Evolutionary conservation across 2,113 vertebrate genomes (phyloP).

Genomic region (cattle (Bos taurus)): DNA sequence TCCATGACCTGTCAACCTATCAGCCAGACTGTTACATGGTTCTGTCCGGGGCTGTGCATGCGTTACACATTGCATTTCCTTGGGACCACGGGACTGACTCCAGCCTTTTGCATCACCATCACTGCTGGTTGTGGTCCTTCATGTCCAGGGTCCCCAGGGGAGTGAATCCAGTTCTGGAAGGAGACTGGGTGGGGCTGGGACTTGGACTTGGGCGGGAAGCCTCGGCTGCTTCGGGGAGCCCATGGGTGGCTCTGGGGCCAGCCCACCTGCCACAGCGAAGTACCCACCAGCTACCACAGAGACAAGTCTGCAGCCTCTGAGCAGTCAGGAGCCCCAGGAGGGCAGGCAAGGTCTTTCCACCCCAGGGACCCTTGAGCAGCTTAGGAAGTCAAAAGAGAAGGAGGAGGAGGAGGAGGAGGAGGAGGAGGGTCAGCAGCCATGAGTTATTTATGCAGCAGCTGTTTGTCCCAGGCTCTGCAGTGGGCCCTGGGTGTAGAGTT

Average conservation of each 20-base stretch:
- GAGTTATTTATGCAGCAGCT: accelerated
- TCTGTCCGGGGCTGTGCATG: accelerated
- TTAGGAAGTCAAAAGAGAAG: background rate
- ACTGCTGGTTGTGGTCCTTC: background rate
- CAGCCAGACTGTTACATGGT: accelerated
- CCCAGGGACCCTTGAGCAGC: background rate
- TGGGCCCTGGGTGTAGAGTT: background rate
- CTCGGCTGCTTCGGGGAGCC: background rate
- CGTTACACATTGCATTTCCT: background rate
- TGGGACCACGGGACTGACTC: background rate
- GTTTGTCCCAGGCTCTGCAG: background rate
- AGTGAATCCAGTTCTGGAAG: background rate
- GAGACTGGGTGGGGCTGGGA: background rate
- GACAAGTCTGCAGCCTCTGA: background rate
- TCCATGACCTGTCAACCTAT: background rate
- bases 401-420: background rate
- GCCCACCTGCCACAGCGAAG: background rate
- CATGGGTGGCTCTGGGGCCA: background rate
- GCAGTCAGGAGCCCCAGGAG: background rate
- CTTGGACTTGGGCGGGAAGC: background rate
- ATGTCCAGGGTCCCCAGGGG: background rate
- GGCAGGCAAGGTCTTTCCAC: background rate
- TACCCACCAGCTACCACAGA: background rate
- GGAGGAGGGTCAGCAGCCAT: accelerated
- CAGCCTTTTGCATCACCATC: background rate